A percentile compares a stretch with the other conserved stretches of the same genome.
These are phyloP conservation scores for Toxotes lorentzi DNA, from an alignment of 2,797 vertebrate species.

Conservation along the genomic window DNA sequence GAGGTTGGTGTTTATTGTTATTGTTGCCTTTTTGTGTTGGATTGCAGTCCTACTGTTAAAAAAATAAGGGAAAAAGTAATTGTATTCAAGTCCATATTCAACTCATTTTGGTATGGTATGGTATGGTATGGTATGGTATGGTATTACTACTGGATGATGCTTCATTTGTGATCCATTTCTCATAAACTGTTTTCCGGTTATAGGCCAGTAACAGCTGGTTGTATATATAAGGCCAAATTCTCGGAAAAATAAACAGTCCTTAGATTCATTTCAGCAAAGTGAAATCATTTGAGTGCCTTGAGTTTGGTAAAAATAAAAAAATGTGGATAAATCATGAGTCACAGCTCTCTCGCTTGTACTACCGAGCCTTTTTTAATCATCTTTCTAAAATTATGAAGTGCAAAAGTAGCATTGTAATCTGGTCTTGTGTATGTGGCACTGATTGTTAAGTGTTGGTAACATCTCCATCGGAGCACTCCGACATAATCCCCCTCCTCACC, in stretches of 20 bases:
- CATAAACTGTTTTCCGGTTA: conserved; percentile 40
- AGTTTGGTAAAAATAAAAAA: conserved; percentile 78
- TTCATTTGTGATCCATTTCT: conserved; percentile 68
- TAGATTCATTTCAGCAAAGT: conserved; percentile 55
- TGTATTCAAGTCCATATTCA: conserved; percentile 68
- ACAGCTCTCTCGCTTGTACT: conserved; percentile 30
- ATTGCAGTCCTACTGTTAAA: conserved; percentile 67
- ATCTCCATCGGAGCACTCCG: conserved; percentile 63
- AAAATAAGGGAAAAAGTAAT: conserved; percentile 36
- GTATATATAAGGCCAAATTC: conserved; percentile 50
- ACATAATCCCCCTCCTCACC: conserved; percentile 63
- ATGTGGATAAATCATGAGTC: conserved; percentile 57
- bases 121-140: conserved; percentile 53
- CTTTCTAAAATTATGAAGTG: conserved; percentile 10
- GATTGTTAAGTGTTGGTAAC: conserved; percentile 68
- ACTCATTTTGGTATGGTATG: conserved; percentile 53
- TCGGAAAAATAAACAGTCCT: conserved; percentile 41
- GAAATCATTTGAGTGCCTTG: conserved; percentile 75
- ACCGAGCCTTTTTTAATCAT: conserved; percentile 13
- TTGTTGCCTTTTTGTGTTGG: conserved; percentile 71
- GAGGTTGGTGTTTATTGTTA: conserved; percentile 70
- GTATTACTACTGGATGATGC: conserved; percentile 61
- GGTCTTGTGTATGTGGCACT: conserved; percentile 19
- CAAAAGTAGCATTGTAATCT: conserved; percentile 34
- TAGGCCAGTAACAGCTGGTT: conserved; percentile 51